Conservation (phyloP, 2,113 vertebrate genomes). For the Hucho hucho region DNA sequence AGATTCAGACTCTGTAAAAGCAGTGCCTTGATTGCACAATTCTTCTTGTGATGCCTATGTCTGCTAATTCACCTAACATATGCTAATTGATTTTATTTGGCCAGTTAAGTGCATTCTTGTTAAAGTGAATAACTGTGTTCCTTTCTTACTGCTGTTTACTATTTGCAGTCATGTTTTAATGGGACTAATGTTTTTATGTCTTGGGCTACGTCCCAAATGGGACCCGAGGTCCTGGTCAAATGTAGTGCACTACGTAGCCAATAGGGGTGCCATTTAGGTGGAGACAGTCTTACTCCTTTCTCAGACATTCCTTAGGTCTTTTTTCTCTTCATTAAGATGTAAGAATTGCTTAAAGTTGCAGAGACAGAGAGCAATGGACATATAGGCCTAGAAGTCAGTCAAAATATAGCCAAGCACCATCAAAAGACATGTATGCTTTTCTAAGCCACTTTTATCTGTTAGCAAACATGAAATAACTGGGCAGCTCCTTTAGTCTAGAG, state of each 20-base stretch:
- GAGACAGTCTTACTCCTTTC: neutral
- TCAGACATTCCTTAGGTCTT: neutral
- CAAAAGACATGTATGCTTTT: neutral
- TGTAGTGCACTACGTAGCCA: too few relatives aligned
- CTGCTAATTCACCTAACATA: neutral
- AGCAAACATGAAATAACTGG: neutral
- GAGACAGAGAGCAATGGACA: neutral
- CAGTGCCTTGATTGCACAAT: neutral
- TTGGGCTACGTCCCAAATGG: too few relatives aligned
- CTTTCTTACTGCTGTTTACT: conserved; percentile 6
- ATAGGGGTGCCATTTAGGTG: too few relatives aligned
- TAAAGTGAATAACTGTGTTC: conserved; percentile 2
- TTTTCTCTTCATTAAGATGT: neutral
- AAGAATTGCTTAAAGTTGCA: neutral
- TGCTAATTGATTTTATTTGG: neutral
- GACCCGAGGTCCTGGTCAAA: too few relatives aligned
- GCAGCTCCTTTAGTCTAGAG: neutral
- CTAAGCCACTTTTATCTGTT: neutral
- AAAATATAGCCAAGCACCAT: neutral
- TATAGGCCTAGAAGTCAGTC: neutral
- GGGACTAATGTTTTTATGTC: too few relatives aligned
- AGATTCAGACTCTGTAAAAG: neutral
- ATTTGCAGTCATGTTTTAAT: neutral
- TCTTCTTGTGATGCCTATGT: neutral
- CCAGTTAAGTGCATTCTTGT: conserved; percentile 1